Conservation (phyloP, 1,140 invertebrate genomes). For the Ooceraea biroi region DNA sequence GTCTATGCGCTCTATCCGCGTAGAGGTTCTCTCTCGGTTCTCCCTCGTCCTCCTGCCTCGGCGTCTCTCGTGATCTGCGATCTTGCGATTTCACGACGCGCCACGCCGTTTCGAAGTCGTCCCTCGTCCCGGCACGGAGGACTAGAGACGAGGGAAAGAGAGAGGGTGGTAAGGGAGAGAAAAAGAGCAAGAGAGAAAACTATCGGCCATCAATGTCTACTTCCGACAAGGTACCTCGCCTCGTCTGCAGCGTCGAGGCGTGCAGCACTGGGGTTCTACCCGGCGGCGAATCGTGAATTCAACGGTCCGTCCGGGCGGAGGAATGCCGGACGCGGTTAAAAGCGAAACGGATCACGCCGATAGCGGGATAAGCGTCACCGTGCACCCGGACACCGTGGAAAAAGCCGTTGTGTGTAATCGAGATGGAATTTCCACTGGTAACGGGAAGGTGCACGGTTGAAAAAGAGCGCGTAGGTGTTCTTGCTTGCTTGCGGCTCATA, state of each 20-base stretch:
- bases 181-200: neutral
- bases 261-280: slow-evolving; percentile 28
- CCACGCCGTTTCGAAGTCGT: slow-evolving; percentile 68
- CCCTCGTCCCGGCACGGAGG: slow-evolving; percentile 11
- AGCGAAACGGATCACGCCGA: slow-evolving; percentile 50
- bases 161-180: neutral
- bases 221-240: slow-evolving; percentile 72
- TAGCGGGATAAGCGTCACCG: slow-evolving; percentile 29
- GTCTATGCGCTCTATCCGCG: slow-evolving; percentile 3
- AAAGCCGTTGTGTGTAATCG: slow-evolving; percentile 9
- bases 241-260: slow-evolving; percentile 29
- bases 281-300: slow-evolving; percentile 64
- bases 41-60: slow-evolving; percentile 26
- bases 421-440: neutral
- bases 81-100: slow-evolving; percentile 68
- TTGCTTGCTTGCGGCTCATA: neutral
- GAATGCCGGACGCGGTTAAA: slow-evolving; percentile 43
- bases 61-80: slow-evolving; percentile 72
- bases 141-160: too few species aligned
- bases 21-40: neutral
- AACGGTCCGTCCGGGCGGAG: slow-evolving; percentile 27
- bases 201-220: slow-evolving; percentile 74
- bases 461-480: neutral
- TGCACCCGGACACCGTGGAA: slow-evolving; percentile 2
- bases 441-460: neutral